Evolutionary conservation across 2,113 vertebrate species (phyloP).

Genomic region (Cathartes aura): DNA sequence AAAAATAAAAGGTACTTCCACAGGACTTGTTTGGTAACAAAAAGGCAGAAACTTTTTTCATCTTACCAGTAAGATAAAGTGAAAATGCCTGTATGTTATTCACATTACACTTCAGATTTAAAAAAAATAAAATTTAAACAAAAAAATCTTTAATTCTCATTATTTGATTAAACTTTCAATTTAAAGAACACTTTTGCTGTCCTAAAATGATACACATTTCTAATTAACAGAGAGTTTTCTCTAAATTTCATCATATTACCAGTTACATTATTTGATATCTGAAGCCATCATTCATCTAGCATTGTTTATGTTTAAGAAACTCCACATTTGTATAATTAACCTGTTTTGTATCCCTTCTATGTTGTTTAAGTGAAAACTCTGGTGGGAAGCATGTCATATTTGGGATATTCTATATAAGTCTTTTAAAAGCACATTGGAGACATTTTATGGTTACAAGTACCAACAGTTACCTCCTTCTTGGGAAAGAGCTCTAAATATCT

Average conservation of each 20-base stretch:
- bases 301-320: neutral
- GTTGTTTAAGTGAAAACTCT: neutral
- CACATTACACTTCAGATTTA: neutral
- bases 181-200: neutral
- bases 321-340: neutral
- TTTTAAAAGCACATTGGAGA: neutral
- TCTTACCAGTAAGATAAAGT: neutral
- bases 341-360: neutral
- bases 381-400: neutral
- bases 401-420: neutral
- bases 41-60: slow-evolving; percentile 46
- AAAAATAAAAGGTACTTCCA: neutral
- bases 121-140: neutral
- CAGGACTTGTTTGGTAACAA: neutral
- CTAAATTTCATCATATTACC: neutral
- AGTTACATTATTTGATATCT: neutral
- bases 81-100: slow-evolving; percentile 11
- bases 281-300: neutral
- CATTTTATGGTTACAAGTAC: neutral
- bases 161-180: slow-evolving; percentile 19
- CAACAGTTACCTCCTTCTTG: neutral
- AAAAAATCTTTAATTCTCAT: neutral
- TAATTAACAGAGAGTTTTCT: neutral
- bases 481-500: neutral
- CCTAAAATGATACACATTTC: neutral